Evolutionary conservation across 2,113 vertebrate species (phyloP).

Genomic region (Engystomops pustulosus): DNA sequence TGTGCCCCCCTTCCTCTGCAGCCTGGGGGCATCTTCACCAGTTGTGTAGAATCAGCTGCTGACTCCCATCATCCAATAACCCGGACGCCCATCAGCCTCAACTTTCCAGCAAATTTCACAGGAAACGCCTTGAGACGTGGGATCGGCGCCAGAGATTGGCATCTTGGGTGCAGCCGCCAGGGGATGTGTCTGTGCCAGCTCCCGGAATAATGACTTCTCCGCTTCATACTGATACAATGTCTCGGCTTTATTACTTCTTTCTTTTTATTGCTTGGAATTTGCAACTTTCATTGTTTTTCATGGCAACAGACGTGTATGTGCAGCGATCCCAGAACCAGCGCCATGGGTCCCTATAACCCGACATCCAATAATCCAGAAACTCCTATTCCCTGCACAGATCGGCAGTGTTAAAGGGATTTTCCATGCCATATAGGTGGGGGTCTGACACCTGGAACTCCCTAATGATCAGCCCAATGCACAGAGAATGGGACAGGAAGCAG

Average conservation of each 20-base stretch:
- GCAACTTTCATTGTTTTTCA: background rate
- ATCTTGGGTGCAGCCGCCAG: constrained; percentile 16
- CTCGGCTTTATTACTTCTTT: background rate
- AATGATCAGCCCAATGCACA: too few relatives aligned
- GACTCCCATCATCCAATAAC: background rate
- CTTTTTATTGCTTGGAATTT: background rate
- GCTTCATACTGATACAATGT: background rate
- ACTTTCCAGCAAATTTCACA: background rate
- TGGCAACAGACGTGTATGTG: background rate
- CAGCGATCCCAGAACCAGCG: too few relatives aligned
- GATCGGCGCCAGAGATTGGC: background rate
- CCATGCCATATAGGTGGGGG: too few relatives aligned
- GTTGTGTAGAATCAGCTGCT: background rate
- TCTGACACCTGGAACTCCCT: too few relatives aligned
- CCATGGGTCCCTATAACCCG: too few relatives aligned
- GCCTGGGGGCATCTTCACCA: too few relatives aligned
- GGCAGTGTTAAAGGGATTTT: too few relatives aligned
- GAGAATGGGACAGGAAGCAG: too few relatives aligned
- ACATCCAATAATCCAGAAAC: too few relatives aligned
- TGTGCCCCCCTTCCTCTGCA: too few relatives aligned
- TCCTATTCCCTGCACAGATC: too few relatives aligned
- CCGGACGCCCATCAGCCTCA: background rate
- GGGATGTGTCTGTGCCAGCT: background rate
- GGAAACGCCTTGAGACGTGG: constrained; percentile 15
- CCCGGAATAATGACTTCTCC: background rate